phyloP scores from a whole-genome alignment of 2,888 invertebrate species.

The Drosophila quinaria region DNA sequence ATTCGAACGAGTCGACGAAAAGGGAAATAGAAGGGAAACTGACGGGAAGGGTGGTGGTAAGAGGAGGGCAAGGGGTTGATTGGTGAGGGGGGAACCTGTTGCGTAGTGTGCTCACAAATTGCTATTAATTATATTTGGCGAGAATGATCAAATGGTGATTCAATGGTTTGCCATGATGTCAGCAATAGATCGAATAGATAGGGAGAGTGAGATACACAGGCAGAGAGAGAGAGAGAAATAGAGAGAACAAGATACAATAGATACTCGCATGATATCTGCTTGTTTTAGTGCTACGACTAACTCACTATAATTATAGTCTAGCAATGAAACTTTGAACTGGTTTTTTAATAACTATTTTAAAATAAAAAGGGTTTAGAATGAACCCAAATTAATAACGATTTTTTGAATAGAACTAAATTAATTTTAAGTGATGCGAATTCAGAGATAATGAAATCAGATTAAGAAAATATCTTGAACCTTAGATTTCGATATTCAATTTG shows the following conservation, averaged over 20 bases:
- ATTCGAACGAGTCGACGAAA: not conserved
- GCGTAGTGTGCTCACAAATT: conserved; percentile 52
- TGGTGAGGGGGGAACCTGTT: conserved; percentile 43
- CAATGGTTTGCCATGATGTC: conserved; percentile 66
- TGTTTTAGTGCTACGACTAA: conserved; percentile 8
- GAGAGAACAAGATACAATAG: conserved; percentile 2
- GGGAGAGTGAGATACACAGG: not conserved
- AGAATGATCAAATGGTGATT: conserved; percentile 57
- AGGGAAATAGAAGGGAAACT: not conserved
- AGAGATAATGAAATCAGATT: no score
- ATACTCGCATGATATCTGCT: conserved; percentile 7
- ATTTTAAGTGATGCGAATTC: no score
- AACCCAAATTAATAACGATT: no score
- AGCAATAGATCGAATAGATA: conserved; percentile 34
- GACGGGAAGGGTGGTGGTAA: not conserved
- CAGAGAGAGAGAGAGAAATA: not conserved
- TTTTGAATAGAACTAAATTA: no score
- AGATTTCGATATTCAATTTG: no score
- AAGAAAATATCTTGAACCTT: no score
- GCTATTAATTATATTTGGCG: conserved; percentile 61
- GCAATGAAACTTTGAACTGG: conserved; percentile 7
- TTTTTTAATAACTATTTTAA: not conserved
- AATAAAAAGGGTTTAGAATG: not conserved
- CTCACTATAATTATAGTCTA: not conserved
- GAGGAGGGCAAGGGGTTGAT: not conserved